phyloP scores from a whole-genome alignment of 2,888 invertebrate species.

The Brenthis daphne region DNA sequence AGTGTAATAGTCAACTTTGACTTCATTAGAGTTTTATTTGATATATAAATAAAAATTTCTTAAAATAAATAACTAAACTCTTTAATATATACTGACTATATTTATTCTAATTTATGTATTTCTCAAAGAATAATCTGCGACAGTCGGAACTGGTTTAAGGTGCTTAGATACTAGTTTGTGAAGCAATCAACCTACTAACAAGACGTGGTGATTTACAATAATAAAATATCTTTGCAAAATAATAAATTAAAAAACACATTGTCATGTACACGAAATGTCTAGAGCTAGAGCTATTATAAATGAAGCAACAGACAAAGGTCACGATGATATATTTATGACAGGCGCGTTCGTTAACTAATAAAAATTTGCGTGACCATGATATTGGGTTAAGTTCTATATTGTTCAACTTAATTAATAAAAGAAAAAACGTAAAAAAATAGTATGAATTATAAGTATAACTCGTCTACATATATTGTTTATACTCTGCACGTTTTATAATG shows the following conservation, averaged over 20 bases:
- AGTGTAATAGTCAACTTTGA: too few relatives aligned
- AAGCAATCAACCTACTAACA: conserved; percentile 23
- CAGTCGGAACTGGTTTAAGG: conserved; percentile 26
- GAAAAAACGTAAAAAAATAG: too few relatives aligned
- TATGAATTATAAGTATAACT: too few relatives aligned
- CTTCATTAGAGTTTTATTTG: neutral
- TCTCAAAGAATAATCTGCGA: conserved; percentile 24
- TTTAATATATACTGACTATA: neutral
- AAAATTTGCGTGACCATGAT: conserved; percentile 67
- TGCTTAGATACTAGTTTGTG: conserved; percentile 30
- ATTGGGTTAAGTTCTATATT: conserved; percentile 25
- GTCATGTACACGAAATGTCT: conserved; percentile 5
- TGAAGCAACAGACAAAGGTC: conserved; percentile 27
- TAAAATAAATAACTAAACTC: neutral
- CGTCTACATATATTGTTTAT: too few relatives aligned
- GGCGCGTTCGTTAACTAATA: conserved; percentile 62
- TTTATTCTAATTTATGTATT: conserved; percentile 19
- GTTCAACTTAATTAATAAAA: too few relatives aligned
- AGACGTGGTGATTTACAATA: conserved; percentile 8
- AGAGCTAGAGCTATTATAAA: conserved; percentile 17
- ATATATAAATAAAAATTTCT: neutral
- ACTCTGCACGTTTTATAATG: too few relatives aligned
- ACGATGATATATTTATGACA: conserved; percentile 33
- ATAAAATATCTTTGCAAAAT: conserved; percentile 21
- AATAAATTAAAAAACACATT: conserved; percentile 3